A percentile compares a stretch with the other conserved stretches of the same genome.
Conservation (phyloP, 2,797 vertebrate genomes). For the Fundulus diaphanus region DNA sequence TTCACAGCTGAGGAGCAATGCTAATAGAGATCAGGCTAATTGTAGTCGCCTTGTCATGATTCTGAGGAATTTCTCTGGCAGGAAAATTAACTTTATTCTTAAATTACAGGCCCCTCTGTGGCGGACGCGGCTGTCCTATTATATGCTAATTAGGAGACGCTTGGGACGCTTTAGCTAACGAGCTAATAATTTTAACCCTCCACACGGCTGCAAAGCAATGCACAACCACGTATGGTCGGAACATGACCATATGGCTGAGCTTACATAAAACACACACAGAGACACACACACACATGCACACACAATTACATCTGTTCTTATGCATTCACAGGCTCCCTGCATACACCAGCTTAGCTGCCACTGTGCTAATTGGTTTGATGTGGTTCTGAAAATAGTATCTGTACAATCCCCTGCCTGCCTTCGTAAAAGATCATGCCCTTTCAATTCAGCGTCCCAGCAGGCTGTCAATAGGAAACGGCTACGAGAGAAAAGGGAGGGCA, state of each 20-base stretch:
- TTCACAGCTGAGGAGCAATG: constrained; percentile 68
- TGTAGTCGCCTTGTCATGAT: constrained; percentile 60
- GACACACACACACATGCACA: constrained; percentile 28
- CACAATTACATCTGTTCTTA: constrained; percentile 25
- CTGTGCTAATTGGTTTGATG: constrained; percentile 80
- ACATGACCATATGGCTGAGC: constrained; percentile 63
- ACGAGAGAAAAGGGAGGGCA: constrained; percentile 32
- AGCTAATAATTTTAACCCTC: constrained; percentile 78
- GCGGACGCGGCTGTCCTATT: constrained; percentile 73
- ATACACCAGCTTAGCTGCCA: constrained; percentile 65
- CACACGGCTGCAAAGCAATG: constrained; percentile 44
- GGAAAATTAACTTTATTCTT: constrained; percentile 76
- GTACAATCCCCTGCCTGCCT: constrained; percentile 64
- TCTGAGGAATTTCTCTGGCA: constrained; percentile 66
- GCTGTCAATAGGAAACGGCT: constrained; percentile 55
- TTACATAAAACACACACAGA: constrained; percentile 45
- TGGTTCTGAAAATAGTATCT: constrained; percentile 71
- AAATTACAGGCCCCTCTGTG: constrained; percentile 73
- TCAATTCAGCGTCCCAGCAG: constrained; percentile 65
- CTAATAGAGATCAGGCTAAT: constrained; percentile 74
- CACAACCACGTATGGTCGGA: constrained; percentile 37
- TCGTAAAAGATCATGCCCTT: constrained; percentile 73
- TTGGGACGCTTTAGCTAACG: constrained; percentile 78
- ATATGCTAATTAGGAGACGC: constrained; percentile 81
- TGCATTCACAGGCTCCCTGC: constrained; percentile 51